Base-by-base conservation (phyloP, 2,113 vertebrate genomes). In the Hyaena hyaena region DNA sequence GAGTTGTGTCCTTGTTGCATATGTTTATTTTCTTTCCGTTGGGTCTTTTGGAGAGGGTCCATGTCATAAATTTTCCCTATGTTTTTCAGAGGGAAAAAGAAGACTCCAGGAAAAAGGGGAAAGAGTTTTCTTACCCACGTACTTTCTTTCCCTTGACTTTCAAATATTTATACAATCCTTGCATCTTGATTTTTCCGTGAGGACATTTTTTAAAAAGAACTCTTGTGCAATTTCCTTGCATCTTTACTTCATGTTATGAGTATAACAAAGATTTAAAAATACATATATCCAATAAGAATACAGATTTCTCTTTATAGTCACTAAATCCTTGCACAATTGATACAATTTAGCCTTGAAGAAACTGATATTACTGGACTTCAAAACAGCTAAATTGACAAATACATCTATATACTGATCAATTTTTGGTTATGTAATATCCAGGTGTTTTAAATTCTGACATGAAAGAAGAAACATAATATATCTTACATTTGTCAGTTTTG, bases 401-500 rank as follows among this genome's bases (percentile, higher is more conserved):
- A 65, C 10, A 33, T 84, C 33, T 15, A 23, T 48, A 73, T 69
- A 35, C n/a, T 55, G 55, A 63, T 73, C 65, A 39, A 4, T 66
- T 33, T 65, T 63, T 11, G 7, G 10, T 79, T 83, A 55, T 50
- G 7, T 94, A 31, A 77, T 45, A 86, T 24, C 10, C 50, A 55
- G 9, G 66, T 77, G 17, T 93, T 73, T 93, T 93, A 69, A 83
- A 66, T 86, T 73, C 15, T 83, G 66, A 63, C 58, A 79, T 61
- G 95, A 53, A 91, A 88, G 53, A 81, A 94, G 61, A 66, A 55
- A 95, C 92, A 50, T 23, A 66, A 65, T 33, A 66, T 35, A 55
- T 15, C 17, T 17, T 7, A 48, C 45, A 28, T 92, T 39, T 48
- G 83, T 73, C 50, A 86, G 11, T 93, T 31, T 4, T 66, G 55